These are phyloP conservation scores for Montipora efflorescens DNA, from an alignment of 64 coral and sea anemone genomes.

Conservation along the genomic window DNA sequence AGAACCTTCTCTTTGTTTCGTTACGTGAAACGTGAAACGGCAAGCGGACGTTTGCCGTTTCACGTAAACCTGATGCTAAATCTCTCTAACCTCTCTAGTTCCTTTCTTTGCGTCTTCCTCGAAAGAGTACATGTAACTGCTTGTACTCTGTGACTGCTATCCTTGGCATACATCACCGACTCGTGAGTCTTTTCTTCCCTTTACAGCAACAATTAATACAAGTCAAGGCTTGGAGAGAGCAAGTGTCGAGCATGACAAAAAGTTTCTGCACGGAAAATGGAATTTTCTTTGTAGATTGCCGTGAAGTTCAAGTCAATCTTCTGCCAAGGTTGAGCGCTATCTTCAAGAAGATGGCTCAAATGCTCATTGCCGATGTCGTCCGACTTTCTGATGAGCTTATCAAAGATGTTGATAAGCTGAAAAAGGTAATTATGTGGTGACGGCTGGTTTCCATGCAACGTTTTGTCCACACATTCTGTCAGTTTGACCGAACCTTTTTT, in stretches of 20 bases:
- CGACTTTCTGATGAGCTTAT: conserved; percentile 77
- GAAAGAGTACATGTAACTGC: no score
- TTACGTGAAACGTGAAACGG: no score
- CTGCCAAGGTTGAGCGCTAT: conserved; percentile 78
- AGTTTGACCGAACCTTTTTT: no score
- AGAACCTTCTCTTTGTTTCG: no score
- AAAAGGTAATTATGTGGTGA: conserved; percentile 49
- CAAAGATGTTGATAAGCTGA: conserved; percentile 61
- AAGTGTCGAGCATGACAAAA: conserved; percentile 83
- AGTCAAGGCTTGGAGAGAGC: conserved; percentile 83
- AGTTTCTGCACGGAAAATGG: conserved; percentile 90
- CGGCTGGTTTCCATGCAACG: no score
- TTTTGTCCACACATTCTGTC: no score
- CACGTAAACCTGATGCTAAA: no score
- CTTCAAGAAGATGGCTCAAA: conserved; percentile 81
- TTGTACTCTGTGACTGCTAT: no score
- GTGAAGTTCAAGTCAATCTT: conserved; percentile 61
- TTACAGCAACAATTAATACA: conserved; percentile 83
- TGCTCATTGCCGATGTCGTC: conserved; percentile 80
- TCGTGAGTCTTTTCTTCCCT: not conserved
- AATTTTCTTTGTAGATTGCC: conserved; percentile 87
- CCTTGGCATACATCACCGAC: no score
- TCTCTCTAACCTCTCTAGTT: no score
- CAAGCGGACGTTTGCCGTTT: no score
- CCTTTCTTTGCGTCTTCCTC: no score